phyloP scores from a whole-genome alignment of 1,140 invertebrate genomes.

The Melipona quadrifasciata region DNA sequence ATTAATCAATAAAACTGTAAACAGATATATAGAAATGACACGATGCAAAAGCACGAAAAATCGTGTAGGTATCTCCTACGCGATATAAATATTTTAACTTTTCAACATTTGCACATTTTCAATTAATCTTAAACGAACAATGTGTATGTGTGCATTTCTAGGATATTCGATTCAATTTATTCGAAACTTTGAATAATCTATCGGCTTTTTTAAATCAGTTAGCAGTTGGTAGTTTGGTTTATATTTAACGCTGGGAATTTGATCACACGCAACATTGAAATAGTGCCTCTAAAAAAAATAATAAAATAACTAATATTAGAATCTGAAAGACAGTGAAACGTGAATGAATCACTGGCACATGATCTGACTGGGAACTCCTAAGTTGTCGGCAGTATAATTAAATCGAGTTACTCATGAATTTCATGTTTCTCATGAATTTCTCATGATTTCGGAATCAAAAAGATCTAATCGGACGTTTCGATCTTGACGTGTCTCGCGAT shows the following conservation, averaged over 20 bases:
- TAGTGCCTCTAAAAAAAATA: neutral
- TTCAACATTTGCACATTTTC: too few species aligned
- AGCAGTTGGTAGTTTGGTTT: neutral
- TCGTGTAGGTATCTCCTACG: too few species aligned
- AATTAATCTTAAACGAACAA: too few species aligned
- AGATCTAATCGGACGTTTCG: conserved; percentile 31
- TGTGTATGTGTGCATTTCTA: too few species aligned
- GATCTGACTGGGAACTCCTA: neutral
- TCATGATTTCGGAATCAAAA: neutral
- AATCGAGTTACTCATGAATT: neutral
- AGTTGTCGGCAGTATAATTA: neutral
- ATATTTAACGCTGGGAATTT: neutral
- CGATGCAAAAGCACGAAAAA: too few species aligned
- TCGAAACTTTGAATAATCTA: too few species aligned
- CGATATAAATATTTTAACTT: too few species aligned
- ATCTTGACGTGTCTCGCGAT: conserved; percentile 15
- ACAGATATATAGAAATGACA: too few species aligned
- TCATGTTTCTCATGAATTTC: conserved; percentile 7
- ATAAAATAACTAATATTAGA: neutral
- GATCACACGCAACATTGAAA: neutral
- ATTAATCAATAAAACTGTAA: too few species aligned
- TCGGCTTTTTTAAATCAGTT: neutral
- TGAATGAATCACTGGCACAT: neutral
- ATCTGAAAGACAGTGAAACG: neutral
- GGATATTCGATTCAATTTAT: too few species aligned